Percentiles rank a stretch among this genome's conserved stretches.
These are phyloP conservation scores for honey bee (Apis mellifera) DNA, from an alignment of 1,140 invertebrate genomes.

Conservation along the genomic window DNA sequence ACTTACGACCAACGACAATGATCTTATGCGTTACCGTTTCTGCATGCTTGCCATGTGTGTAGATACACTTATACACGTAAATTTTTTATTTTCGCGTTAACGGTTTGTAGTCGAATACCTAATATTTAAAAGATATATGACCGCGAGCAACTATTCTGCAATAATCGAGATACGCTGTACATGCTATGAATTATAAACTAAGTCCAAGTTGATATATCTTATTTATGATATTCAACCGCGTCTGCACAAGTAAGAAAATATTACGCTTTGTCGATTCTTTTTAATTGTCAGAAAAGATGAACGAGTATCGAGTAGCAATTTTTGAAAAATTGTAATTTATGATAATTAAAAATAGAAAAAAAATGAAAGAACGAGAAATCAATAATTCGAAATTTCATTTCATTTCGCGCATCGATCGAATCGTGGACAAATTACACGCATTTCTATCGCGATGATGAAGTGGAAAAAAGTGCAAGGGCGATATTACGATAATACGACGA, in stretches of 20 bases:
- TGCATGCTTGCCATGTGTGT: not conserved
- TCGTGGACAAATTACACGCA: no score
- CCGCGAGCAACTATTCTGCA: not conserved
- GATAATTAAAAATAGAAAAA: no score
- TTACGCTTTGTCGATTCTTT: no score
- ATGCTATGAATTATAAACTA: no score
- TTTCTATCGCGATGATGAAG: no score
- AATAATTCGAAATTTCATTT: no score
- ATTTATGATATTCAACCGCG: no score
- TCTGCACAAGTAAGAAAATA: no score
- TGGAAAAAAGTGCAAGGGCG: no score
- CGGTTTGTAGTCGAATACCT: not conserved
- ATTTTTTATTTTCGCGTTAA: not conserved
- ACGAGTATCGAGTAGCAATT: conserved; percentile 1
- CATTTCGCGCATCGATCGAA: no score
- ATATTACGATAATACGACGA: no score
- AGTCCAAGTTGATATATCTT: no score
- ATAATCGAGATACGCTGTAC: not conserved
- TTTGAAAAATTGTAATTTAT: not conserved
- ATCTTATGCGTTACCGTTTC: not conserved
- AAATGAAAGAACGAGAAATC: not conserved
- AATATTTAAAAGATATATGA: not conserved
- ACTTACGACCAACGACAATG: not conserved
- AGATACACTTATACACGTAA: not conserved
- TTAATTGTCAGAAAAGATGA: not conserved